Conservation (phyloP, 1,140 invertebrate genomes). For the Spodoptera litura region DNA sequence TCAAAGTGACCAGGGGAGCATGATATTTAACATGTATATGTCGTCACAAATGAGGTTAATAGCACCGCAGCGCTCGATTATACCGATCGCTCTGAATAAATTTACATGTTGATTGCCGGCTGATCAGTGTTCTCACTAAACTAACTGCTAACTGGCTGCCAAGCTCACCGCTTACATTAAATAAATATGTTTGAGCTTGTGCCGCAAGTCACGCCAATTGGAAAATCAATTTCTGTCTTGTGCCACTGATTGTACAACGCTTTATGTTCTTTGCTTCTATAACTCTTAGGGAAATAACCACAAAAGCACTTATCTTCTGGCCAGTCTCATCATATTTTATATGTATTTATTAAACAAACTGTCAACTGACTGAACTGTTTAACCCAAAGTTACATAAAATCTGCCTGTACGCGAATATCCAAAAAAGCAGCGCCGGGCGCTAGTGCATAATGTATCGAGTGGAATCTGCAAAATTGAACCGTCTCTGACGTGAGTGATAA, state of each 20-base stretch:
- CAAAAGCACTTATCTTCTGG: too few relatives aligned
- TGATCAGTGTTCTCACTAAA: slow-evolving; percentile 75
- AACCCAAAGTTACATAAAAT: too few relatives aligned
- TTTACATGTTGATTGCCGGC: slow-evolving; percentile 81
- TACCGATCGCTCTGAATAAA: slow-evolving; percentile 82
- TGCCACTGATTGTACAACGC: slow-evolving; percentile 25
- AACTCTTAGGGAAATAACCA: too few relatives aligned
- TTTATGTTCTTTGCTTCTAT: not conserved
- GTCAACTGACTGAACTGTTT: too few relatives aligned
- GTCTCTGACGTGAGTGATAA: slow-evolving; percentile 68
- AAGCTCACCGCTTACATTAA: slow-evolving; percentile 61
- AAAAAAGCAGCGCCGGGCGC: slow-evolving; percentile 7
- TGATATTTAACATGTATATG: slow-evolving; percentile 71
- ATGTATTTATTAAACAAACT: not conserved
- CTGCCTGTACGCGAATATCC: not conserved
- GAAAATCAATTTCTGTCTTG: slow-evolving; percentile 48
- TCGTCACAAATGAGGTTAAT: slow-evolving; percentile 80
- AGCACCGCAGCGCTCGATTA: slow-evolving; percentile 75
- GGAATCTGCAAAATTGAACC: slow-evolving; percentile 58
- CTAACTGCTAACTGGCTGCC: slow-evolving; percentile 70
- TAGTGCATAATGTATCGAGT: slow-evolving; percentile 41
- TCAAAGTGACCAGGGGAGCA: slow-evolving; percentile 63
- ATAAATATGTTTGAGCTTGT: slow-evolving; percentile 58
- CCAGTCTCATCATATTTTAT: too few relatives aligned
- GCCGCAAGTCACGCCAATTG: slow-evolving; percentile 47